A percentile compares a stretch with the other conserved stretches of the same genome.
phyloP scores from a whole-genome alignment of 1,140 invertebrate genomes.

The Tetragonula clypearis region DNA sequence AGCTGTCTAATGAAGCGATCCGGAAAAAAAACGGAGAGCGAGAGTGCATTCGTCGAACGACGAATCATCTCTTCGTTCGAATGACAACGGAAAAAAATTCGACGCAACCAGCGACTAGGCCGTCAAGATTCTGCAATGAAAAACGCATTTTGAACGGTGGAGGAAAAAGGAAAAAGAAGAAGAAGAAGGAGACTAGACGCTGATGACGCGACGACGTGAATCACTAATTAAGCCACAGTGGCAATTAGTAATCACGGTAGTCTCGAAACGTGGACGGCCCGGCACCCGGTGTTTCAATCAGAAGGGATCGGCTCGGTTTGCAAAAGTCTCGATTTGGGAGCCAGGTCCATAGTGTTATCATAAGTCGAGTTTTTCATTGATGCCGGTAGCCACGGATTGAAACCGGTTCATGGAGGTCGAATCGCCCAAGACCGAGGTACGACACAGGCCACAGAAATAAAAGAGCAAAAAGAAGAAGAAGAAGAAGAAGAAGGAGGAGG shows the following conservation, averaged over 20 bases:
- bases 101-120: background rate
- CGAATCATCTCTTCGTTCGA: slow-evolving; percentile 18
- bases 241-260: slow-evolving; percentile 77
- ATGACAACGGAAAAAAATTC: background rate
- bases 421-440: slow-evolving; percentile 23
- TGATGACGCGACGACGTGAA: slow-evolving; percentile 59
- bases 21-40: slow-evolving; percentile 6
- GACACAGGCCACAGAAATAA: slow-evolving; percentile 34
- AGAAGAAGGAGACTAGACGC: slow-evolving; percentile 37
- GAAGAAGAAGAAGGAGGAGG: background rate
- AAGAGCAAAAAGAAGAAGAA: slow-evolving; percentile 32
- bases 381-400: slow-evolving; percentile 65
- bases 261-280: slow-evolving; percentile 42
- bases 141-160: slow-evolving; percentile 15
- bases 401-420: slow-evolving; percentile 69
- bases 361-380: slow-evolving; percentile 77
- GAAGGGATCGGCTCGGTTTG: background rate
- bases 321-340: background rate
- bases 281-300: slow-evolving; percentile 20
- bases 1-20: slow-evolving; percentile 65
- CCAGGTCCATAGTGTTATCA: slow-evolving; percentile 65
- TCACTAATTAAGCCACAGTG: slow-evolving; percentile 73
- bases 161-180: slow-evolving; percentile 9
- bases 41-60: slow-evolving; percentile 30
- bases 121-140: slow-evolving; percentile 29